Base-by-base conservation (phyloP, 2,113 vertebrate species). In the Speoplatyrhinus poulsoni region DNA sequence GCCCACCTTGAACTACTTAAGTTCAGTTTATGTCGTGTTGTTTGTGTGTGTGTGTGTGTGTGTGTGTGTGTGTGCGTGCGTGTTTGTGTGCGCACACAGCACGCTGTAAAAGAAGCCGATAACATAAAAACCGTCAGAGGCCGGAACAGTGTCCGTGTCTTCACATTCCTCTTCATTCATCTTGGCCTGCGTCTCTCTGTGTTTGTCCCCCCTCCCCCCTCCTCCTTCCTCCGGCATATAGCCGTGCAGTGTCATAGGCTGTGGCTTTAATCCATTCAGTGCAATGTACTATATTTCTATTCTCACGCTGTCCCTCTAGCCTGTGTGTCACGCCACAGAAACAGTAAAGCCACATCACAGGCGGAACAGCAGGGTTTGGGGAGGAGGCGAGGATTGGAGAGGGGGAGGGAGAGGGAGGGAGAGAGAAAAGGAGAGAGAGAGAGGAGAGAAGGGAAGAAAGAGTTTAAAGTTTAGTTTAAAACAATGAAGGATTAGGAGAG, bases 271-370 rank as follows among this genome's bases (percentile, higher is more conserved):
- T 63, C 41, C 36, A 60, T 16, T 64, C 0, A 26, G 16, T n/a
- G 17, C 6, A 17, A 56, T 56, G 16, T 56, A 0, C 8, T 19
- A 9, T 56, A 19, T 56, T 3, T 68, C 60, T 11, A 12, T 5
- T 17, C 46, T 17, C 60, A 70, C 62, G 8, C 48, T 52, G 33
- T 60, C 50, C 58, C 16, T 58, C 46, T 46, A 1, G 70, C 46
- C 76, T 77, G 52, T 71, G 63, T 72, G 79, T 75, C 72, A 78
- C 72, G 70, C 73, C 65, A 69, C 55, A 69, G 48, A 80, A 81
- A 76, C 52, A 73, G 62, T 72, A 66, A 79, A 75, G 73, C 76
- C 83, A 87, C 85, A 81, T 76, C 62, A 84, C 63, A 80, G 63
- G 41, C 67, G 65, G 17, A 63, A 60, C 57, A 68, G 53, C n/a